Conservation (phyloP, 2,797 vertebrate genomes). For the Sebastes jordani region DNA sequence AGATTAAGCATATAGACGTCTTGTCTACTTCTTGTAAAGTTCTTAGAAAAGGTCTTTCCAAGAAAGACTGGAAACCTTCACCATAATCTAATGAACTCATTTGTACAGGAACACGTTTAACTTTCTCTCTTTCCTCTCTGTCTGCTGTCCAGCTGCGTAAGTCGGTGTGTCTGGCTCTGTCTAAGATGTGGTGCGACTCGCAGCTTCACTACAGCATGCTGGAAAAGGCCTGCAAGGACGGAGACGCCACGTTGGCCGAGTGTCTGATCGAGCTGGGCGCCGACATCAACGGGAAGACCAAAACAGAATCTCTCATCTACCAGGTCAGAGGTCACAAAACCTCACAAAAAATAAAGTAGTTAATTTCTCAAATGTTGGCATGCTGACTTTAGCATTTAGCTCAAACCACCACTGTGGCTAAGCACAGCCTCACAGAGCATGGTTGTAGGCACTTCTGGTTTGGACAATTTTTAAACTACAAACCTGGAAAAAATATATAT, state of each 20-base stretch:
- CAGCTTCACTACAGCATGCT: constrained; percentile 88
- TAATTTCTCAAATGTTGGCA: not conserved
- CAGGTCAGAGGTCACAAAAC: constrained; percentile 81
- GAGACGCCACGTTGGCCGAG: constrained; percentile 87
- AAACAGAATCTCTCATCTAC: constrained; percentile 89
- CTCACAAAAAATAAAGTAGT: not conserved
- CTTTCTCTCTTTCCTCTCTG: not conserved
- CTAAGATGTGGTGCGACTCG: constrained; percentile 85
- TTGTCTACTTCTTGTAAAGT: not conserved
- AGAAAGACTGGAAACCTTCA: not conserved
- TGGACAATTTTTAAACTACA: no score
- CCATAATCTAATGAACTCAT: not conserved
- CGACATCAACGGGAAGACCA: constrained; percentile 89
- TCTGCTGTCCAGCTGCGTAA: constrained; percentile 81
- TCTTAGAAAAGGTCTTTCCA: not conserved
- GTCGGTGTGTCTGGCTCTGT: constrained; percentile 89
- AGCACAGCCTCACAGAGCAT: not conserved
- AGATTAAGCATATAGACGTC: not conserved
- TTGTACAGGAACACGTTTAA: not conserved
- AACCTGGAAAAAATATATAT: no score
- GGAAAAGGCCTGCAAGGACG: constrained; percentile 89
- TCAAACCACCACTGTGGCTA: no score
- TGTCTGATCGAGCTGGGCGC: constrained; percentile 92
- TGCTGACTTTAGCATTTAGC: no score
- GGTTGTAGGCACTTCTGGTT: no score